These are phyloP conservation scores for Distichodus sexfasciatus DNA, from an alignment of 2,797 vertebrate species.

Conservation along the genomic window DNA sequence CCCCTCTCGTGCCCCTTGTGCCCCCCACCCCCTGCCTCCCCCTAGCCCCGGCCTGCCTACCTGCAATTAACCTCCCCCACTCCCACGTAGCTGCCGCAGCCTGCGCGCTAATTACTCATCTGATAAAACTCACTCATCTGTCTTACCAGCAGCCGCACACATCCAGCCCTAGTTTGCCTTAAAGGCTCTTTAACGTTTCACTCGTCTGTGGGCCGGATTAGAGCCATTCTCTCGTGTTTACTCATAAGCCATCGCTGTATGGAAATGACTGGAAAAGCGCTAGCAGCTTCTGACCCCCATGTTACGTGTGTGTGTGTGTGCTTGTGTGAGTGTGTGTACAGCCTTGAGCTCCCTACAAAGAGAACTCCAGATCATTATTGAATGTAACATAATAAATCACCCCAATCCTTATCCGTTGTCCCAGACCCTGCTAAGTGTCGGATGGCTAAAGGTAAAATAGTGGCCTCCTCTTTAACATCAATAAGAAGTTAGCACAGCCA, in stretches of 20 bases:
- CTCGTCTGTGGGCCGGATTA: neutral
- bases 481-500: constrained; percentile 42
- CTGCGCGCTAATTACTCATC: constrained; percentile 49
- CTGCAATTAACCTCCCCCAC: constrained; percentile 58
- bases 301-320: neutral
- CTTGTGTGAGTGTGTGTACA: neutral
- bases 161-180: constrained; percentile 2
- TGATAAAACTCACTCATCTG: constrained; percentile 34
- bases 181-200: constrained; percentile 3
- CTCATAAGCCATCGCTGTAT: neutral
- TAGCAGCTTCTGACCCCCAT: neutral
- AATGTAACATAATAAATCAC: constrained; percentile 26
- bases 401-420: constrained; percentile 28
- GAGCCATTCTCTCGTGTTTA: constrained; percentile 2
- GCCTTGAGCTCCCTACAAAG: neutral
- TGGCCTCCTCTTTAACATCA: constrained; percentile 46
- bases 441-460: constrained; percentile 44
- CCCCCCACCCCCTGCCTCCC: constrained; percentile 32
- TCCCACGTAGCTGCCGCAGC: constrained; percentile 40
- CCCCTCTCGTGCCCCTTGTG: constrained; percentile 31
- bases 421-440: constrained; percentile 31
- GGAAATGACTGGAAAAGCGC: neutral
- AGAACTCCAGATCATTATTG: constrained; percentile 11
- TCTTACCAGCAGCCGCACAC: constrained; percentile 29
- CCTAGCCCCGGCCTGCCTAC: constrained; percentile 39